phyloP scores from a whole-genome alignment of 1,140 invertebrate genomes.

The Trinorchestia longiramus region DNA sequence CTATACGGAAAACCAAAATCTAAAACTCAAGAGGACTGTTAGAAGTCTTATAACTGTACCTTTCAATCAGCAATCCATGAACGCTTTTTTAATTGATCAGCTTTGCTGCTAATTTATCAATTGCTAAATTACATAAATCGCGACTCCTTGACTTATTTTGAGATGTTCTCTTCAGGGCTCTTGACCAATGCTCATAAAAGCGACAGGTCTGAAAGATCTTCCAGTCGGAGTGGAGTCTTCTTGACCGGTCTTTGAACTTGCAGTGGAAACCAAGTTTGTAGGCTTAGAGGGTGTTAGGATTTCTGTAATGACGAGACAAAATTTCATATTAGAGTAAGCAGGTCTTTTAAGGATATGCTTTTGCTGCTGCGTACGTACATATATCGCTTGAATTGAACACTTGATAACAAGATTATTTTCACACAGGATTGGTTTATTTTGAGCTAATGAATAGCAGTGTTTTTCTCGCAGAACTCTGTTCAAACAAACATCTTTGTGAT shows the following conservation, averaged over 20 bases:
- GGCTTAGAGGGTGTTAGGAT: not conserved
- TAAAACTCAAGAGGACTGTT: no score
- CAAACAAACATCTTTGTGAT: not conserved
- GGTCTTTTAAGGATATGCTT: not conserved
- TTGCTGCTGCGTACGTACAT: not conserved
- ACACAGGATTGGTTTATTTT: not conserved
- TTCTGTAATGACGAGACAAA: not conserved
- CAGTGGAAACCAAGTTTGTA: not conserved
- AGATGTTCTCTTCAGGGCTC: not conserved
- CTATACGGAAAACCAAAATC: no score
- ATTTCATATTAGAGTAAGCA: conserved; percentile 1
- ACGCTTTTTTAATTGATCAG: no score
- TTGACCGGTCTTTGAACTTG: not conserved
- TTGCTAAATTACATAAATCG: not conserved
- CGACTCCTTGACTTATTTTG: not conserved
- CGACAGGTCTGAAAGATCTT: not conserved
- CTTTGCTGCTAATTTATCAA: not conserved
- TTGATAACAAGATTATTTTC: not conserved
- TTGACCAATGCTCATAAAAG: not conserved
- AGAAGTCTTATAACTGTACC: no score
- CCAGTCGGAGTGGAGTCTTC: not conserved
- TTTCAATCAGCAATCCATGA: no score
- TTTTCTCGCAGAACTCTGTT: not conserved
- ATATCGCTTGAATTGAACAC: not conserved
- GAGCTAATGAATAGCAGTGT: not conserved